Percentiles rank a stretch among this genome's conserved stretches.
Conservation (phyloP, 2,888 invertebrate genomes). For the Petrolisthes manimaculis region DNA sequence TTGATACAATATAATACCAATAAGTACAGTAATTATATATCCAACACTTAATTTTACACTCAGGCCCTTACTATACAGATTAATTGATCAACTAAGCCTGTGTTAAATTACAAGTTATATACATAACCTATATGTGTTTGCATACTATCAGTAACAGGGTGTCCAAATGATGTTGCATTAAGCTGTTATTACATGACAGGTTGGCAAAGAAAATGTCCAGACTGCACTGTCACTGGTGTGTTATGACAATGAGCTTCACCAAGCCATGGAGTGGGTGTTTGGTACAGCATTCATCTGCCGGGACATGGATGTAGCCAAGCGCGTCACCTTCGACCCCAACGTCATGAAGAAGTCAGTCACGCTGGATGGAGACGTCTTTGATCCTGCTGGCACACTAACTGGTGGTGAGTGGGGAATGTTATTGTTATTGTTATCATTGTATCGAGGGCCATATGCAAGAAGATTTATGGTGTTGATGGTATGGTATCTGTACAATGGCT, state of each 20-base stretch:
- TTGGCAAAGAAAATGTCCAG: conserved; percentile 84
- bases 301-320: conserved; percentile 83
- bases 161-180: too few relatives aligned
- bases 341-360: conserved; percentile 78
- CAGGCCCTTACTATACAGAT: too few relatives aligned
- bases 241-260: conserved; percentile 77
- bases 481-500: too few relatives aligned
- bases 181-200: conserved; percentile 70
- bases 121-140: too few relatives aligned
- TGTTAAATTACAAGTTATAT: too few relatives aligned
- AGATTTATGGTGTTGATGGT: not conserved
- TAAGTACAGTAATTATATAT: too few relatives aligned
- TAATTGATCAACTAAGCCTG: too few relatives aligned
- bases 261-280: conserved; percentile 90
- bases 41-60: too few relatives aligned
- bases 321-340: conserved; percentile 70
- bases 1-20: too few relatives aligned
- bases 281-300: conserved; percentile 87
- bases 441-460: too few relatives aligned
- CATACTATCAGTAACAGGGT: too few relatives aligned
- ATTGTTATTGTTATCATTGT: not conserved
- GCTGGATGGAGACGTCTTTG: conserved; percentile 90
- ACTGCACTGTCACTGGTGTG: conserved; percentile 84
- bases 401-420: conserved; percentile 76
- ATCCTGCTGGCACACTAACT: conserved; percentile 89